phyloP scores from a whole-genome alignment of 2,888 invertebrate species.

The Gnatocerus cornutus region DNA sequence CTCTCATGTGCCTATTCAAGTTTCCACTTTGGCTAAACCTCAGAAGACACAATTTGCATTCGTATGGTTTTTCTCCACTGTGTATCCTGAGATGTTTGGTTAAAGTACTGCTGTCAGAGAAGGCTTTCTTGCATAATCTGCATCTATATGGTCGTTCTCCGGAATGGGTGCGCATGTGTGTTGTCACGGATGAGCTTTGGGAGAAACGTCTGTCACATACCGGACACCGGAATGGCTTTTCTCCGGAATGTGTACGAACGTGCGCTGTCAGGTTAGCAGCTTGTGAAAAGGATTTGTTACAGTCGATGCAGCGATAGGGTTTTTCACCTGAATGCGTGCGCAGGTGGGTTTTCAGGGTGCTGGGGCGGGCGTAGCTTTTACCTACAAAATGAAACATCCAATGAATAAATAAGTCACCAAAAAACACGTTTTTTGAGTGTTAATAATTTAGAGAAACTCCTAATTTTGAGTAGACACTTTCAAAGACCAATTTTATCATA shows the following conservation, averaged over 20 bases:
- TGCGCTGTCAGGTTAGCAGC: slow-evolving; percentile 99
- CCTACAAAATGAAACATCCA: slow-evolving; percentile 58
- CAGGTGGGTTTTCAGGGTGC: slow-evolving; percentile 97
- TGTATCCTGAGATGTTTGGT: slow-evolving; percentile 97
- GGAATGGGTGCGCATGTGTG: slow-evolving; percentile 99
- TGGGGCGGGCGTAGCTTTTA: slow-evolving; percentile 96
- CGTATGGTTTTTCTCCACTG: slow-evolving; percentile 96
- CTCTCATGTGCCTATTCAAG: slow-evolving; percentile 98
- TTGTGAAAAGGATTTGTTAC: slow-evolving; percentile 97
- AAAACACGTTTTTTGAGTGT: not conserved
- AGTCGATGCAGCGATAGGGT: slow-evolving; percentile 92
- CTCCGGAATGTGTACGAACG: slow-evolving; percentile 95
- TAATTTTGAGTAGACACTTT: too few species aligned
- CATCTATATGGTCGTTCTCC: slow-evolving; percentile 97
- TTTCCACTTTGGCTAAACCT: slow-evolving; percentile 99
- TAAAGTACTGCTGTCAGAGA: slow-evolving; percentile 98
- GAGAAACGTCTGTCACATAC: slow-evolving; percentile 98
- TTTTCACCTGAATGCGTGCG: slow-evolving; percentile 97
- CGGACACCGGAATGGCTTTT: slow-evolving; percentile 97
- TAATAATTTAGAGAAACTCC: too few species aligned
- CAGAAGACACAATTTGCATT: slow-evolving; percentile 95
- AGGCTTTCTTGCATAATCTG: slow-evolving; percentile 97
- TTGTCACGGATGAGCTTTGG: slow-evolving; percentile 96
- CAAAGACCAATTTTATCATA: too few species aligned
- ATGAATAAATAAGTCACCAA: not conserved